Percentiles rank a stretch among this genome's conserved stretches.
These are phyloP conservation scores for Gastrophryne carolinensis DNA, from an alignment of 2,797 vertebrate species.

Conservation along the genomic window DNA sequence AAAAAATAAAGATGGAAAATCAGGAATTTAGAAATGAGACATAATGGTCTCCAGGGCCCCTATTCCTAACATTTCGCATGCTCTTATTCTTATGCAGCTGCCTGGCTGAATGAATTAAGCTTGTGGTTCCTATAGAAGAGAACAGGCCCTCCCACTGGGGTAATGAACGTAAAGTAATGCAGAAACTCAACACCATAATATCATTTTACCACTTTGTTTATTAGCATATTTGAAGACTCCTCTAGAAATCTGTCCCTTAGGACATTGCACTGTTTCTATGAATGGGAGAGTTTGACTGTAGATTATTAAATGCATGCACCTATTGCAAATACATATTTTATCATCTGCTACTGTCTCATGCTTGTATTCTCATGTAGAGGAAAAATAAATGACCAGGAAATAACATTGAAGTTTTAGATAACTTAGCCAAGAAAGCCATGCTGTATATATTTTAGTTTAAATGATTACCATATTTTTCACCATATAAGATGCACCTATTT, in stretches of 20 bases:
- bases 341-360: background rate
- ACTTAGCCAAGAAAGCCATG: too few relatives aligned
- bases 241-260: constrained; percentile 34
- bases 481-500: too few relatives aligned
- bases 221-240: constrained; percentile 48
- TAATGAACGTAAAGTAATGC: constrained; percentile 51
- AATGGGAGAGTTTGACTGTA: background rate
- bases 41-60: constrained; percentile 47
- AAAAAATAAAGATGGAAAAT: constrained; percentile 53
- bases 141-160: constrained; percentile 52
- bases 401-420: background rate
- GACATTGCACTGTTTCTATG: background rate
- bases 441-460: too few relatives aligned
- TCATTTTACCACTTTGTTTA: constrained; percentile 57
- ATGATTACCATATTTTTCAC: too few relatives aligned
- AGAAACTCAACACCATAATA: constrained; percentile 61
- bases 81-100: constrained; percentile 51
- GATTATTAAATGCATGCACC: background rate
- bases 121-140: constrained; percentile 51
- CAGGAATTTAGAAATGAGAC: constrained; percentile 46
- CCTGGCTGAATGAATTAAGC: constrained; percentile 44
- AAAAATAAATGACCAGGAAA: too few relatives aligned
- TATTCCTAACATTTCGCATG: constrained; percentile 25
- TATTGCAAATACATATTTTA: background rate
- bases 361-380: too few relatives aligned